Conservation (phyloP, 1,140 invertebrate genomes). For the Drosophila funebris region DNA sequence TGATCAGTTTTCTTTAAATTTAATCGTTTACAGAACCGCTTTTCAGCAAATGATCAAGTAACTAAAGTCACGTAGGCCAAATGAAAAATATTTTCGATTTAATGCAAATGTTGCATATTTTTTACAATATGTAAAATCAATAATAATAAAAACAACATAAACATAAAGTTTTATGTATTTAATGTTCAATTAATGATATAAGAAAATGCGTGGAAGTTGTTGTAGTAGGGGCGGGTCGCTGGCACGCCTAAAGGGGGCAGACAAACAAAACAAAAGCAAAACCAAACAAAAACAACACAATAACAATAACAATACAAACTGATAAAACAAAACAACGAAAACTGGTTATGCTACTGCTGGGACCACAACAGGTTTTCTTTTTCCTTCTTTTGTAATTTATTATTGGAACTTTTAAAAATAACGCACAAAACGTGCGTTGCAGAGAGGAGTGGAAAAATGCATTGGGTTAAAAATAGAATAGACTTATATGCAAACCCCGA, state of each 20-base stretch:
- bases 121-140: background rate
- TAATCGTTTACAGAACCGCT: slow-evolving; percentile 50
- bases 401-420: slow-evolving; percentile 43
- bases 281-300: slow-evolving; percentile 31
- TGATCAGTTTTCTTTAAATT: slow-evolving; percentile 40
- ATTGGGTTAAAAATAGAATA: slow-evolving; percentile 33
- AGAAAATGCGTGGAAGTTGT: slow-evolving; percentile 17
- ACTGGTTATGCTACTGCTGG: slow-evolving; percentile 51
- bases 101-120: slow-evolving; percentile 47
- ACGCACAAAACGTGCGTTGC: slow-evolving; percentile 26
- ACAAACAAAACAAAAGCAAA: slow-evolving; percentile 24
- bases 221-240: slow-evolving; percentile 18
- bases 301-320: slow-evolving; percentile 33
- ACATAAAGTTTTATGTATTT: slow-evolving; percentile 37
- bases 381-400: slow-evolving; percentile 17
- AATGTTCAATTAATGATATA: slow-evolving; percentile 36
- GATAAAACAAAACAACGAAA: slow-evolving; percentile 52
- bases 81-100: slow-evolving; percentile 21
- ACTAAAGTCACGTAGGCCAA: slow-evolving; percentile 64
- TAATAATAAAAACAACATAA: slow-evolving; percentile 38
- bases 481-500: background rate
- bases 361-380: slow-evolving; percentile 48
- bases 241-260: slow-evolving; percentile 25
- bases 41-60: slow-evolving; percentile 31
- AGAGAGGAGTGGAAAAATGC: slow-evolving; percentile 28